Percentiles rank a stretch among this genome's conserved stretches.
Conservation (phyloP, 2,888 invertebrate species). For the Helicoverpa assulta region DNA sequence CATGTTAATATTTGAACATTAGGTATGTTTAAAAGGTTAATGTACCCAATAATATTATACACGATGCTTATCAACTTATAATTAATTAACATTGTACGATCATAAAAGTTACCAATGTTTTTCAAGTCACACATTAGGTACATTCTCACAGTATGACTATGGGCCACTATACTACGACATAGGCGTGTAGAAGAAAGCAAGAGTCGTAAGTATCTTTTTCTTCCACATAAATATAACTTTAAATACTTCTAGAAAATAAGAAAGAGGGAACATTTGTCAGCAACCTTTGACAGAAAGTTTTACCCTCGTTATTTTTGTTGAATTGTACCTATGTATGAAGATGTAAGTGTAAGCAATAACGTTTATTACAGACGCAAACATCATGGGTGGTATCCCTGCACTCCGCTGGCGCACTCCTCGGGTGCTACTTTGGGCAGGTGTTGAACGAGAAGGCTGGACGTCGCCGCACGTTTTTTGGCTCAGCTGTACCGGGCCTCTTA, state of each 20-base stretch:
- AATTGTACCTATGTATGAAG: too few relatives aligned
- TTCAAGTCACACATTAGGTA: too few relatives aligned
- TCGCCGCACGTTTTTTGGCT: slow-evolving; percentile 86
- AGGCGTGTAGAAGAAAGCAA: too few relatives aligned
- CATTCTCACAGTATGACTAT: too few relatives aligned
- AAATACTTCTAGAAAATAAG: too few relatives aligned
- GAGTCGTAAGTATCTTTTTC: too few relatives aligned
- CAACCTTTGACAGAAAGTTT: too few relatives aligned
- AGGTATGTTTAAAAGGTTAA: not conserved
- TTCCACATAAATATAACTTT: too few relatives aligned
- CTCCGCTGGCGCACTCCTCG: slow-evolving; percentile 89
- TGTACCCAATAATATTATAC: slow-evolving; percentile 16
- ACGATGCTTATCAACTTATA: not conserved
- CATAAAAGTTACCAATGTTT: too few relatives aligned
- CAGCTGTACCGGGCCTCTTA: slow-evolving; percentile 86
- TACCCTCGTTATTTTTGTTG: too few relatives aligned
- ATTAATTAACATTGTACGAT: not conserved
- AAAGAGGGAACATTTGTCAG: too few relatives aligned
- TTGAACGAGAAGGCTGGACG: slow-evolving; percentile 90
- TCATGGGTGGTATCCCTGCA: slow-evolving; percentile 91
- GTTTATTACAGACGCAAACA: slow-evolving; percentile 79
- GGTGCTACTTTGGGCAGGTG: slow-evolving; percentile 89
- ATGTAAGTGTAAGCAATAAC: not conserved
- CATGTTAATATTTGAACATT: not conserved
- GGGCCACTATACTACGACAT: too few relatives aligned